Percentiles rank a stretch among this genome's conserved stretches.
These are phyloP conservation scores for Brachyptera risi DNA, from an alignment of 2,888 invertebrate genomes.

Conservation along the genomic window DNA sequence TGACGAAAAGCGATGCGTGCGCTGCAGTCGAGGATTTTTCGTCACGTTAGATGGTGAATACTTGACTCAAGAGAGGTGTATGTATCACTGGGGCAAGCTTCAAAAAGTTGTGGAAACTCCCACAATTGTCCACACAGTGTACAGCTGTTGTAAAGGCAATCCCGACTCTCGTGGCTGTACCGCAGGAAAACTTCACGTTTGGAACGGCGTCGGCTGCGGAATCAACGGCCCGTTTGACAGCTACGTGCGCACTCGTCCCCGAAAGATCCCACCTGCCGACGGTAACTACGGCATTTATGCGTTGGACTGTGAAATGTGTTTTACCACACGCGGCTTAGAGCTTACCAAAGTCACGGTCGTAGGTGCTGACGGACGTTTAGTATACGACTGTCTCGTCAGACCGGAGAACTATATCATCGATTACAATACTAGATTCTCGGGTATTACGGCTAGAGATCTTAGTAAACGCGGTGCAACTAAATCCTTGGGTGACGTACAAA, in stretches of 20 bases:
- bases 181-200: constrained; percentile 65
- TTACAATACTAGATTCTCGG: constrained; percentile 93
- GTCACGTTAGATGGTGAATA: constrained; percentile 69
- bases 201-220: constrained; percentile 67
- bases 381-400: constrained; percentile 80
- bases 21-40: constrained; percentile 69
- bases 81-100: constrained; percentile 87
- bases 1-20: constrained; percentile 53
- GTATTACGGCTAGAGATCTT: constrained; percentile 69
- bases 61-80: constrained; percentile 67
- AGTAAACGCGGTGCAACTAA: constrained; percentile 56
- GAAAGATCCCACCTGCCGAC: constrained; percentile 49
- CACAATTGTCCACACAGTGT: constrained; percentile 39
- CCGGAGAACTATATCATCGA: constrained; percentile 83
- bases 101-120: constrained; percentile 39
- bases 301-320: constrained; percentile 97
- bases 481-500: constrained; percentile 75
- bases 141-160: constrained; percentile 60
- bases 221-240: constrained; percentile 69
- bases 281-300: constrained; percentile 62
- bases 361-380: constrained; percentile 63
- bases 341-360: constrained; percentile 84
- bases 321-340: constrained; percentile 81
- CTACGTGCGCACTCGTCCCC: constrained; percentile 55
- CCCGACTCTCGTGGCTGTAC: constrained; percentile 60